Base-by-base conservation (phyloP, 2,888 invertebrate genomes). In the Sesia bembeciformis region DNA sequence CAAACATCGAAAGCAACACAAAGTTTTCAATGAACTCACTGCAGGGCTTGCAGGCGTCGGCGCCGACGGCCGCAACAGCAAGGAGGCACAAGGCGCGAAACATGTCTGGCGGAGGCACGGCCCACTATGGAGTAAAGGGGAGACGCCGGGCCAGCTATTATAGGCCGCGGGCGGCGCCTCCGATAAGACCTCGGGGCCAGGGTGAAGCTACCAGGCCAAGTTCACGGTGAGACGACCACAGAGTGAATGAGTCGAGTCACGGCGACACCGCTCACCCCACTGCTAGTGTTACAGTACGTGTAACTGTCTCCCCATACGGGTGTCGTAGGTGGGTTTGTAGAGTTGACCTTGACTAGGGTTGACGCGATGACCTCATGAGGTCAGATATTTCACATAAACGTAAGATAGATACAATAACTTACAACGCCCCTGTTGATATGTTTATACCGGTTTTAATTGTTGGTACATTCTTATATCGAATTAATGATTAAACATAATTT, bases 61-160 rank as follows among this genome's bases (percentile, higher is more conserved):
- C 79, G 58, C 74, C 74, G 56, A 74, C 72, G 59, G 74, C 70
- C 50, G 38, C 52, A 70, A 66, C 65, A 62, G 78, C 76, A 73
- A 87, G 72, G 72, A 84, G 67, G 72, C 76, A 81, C 78, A 86
- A 72, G 70, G 79, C 70, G 74, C 83, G 84, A 69, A 87, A 83
- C 88, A 88, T 88, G 82, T 83, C 85, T 81, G 83, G 65, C 82
- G 85, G 75, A 74, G 83, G 77, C 76, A 74, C 78, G 75, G 73
- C 68, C 74, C 68, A 73, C 66, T 86, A 81, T 86, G 85, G 84
- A 84, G 82, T 76, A 76, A 74, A 73, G 72, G 76, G 84, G 84
- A 84, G 84, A 78, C 84, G 85, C 83, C 84, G 78, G 76, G 85
- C 81, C 83, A 76, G 81, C 86, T 89, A 88, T 88, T 89, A 89